Base-by-base conservation (phyloP, 1,140 invertebrate genomes). In the Anastrepha obliqua region DNA sequence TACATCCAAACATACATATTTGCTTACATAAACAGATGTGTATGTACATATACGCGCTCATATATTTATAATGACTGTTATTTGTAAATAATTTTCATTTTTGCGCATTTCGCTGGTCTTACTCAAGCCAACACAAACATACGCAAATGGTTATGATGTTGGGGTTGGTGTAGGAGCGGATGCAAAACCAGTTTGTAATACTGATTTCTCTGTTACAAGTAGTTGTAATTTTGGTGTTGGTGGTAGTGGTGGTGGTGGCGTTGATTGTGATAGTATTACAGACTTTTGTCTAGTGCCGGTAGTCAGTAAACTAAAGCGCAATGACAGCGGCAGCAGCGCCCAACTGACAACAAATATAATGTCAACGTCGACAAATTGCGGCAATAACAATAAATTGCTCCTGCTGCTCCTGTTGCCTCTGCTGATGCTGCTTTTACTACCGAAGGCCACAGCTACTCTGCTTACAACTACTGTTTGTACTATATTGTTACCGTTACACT, bases 31-130 rank as follows among this genome's bases (percentile, higher is more conserved):
- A 8, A 11, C 29, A 29, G 29, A 29, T 29, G 29, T 29, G 47
- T 17, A 74, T 17, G n/a, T 17, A 51, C 17, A 47, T 74, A 74
- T 67, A 39, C 39, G 13, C 39, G 11, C 70, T 47, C 9, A 55
- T 81, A 81, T 29, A 81, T 81, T 81, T 81, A 55, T 55, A 81
- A 81, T 81, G 74, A 81, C 17, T 42, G 44, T 81, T 81, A 81
- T 81, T 81, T 81, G 74, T 81, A 81, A 81, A 81, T 81, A 81
- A 81, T 81, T 81, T 81, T 81, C 74, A 81, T 81, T 81, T 81
- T 81, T 81, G 74, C 74, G 74, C 74, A 81, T 81, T 81, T 81
- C 47, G 47, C 74, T 58, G 74, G 47, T 81, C 29, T 81, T 29
- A 55, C 2, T 7, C 5, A 39, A 29, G 29, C 29, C n/a, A 67